Base-by-base conservation (phyloP, 2,797 vertebrate species). In the Notoglanidium macrostoma region DNA sequence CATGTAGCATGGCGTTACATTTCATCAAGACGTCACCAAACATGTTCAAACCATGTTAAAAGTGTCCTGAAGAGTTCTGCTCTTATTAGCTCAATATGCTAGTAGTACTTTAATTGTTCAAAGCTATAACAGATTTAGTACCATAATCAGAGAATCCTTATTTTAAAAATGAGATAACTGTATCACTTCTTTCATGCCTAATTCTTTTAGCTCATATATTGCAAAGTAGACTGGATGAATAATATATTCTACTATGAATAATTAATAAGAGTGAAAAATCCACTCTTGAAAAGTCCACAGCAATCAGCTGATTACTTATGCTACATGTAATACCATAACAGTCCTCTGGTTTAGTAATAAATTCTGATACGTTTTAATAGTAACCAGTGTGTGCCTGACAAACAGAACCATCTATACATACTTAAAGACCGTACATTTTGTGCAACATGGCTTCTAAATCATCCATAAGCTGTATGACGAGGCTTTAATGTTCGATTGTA, bases 241-340 rank as follows among this genome's bases (percentile, higher is more conserved):
- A 74, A 46, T 74, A 76, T 51, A 32, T 32, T 21, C 76, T 21
- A 35, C n/a, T 23, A 85, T 78, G 46, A 76, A 85, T 51, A 85
- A 76, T 51, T 35, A 67, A 85, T 54, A 3, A 67, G n/a, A 40
- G 32, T 67, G 57, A 85, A 76, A 85, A 73, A 85, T n/a, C n/a
- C 0, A 1, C 46, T 46, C n/a, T n/a, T n/a, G n/a, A 46, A 46
- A 63, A 63, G n/a, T 63, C 40, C 2, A 63, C 12, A 63, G n/a
- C n/a, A 35, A 54, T n/a, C 19, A 51, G 19, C 44, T 57, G 23
- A 85, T 78, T 73, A 46, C 40, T 70, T 12, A 73, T 73, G 70
- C 19, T 23, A 26, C 40, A 72, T 72, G 70, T 72, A 73, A 46
- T 46, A 73, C 70, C 5, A 5, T n/a, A 49, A 49, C 26, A 76